A percentile compares a stretch with the other conserved stretches of the same genome.
These are phyloP conservation scores for Cetonia aurata DNA, from an alignment of 2,888 invertebrate species.

Conservation along the genomic window DNA sequence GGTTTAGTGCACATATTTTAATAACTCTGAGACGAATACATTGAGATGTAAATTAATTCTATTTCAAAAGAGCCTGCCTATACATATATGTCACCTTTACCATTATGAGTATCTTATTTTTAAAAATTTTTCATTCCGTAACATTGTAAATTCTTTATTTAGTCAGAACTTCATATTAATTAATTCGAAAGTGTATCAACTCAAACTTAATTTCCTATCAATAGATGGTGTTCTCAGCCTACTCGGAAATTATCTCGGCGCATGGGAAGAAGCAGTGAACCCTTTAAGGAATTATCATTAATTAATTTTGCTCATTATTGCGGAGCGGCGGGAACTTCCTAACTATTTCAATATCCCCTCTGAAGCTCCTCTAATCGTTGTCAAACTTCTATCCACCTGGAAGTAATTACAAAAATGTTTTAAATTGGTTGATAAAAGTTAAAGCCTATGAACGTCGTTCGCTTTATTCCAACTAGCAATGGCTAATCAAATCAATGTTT, in stretches of 20 bases:
- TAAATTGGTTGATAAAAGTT: conserved; percentile 30
- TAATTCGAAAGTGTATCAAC: no score
- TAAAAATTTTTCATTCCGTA: no score
- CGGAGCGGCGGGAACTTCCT: conserved; percentile 18
- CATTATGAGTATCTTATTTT: no score
- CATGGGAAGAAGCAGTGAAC: neutral
- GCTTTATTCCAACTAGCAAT: neutral
- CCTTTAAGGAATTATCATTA: conserved; percentile 33
- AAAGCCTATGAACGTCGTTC: conserved; percentile 4
- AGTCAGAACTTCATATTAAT: no score
- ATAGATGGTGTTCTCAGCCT: neutral
- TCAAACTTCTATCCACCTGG: conserved; percentile 29
- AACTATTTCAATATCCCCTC: conserved; percentile 38
- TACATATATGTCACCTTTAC: no score
- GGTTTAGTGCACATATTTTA: no score
- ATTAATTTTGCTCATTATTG: conserved; percentile 34
- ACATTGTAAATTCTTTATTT: no score
- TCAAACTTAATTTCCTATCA: no score
- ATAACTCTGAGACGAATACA: no score
- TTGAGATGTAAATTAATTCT: no score
- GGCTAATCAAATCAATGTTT: no score
- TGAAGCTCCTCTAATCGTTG: conserved; percentile 6
- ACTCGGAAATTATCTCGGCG: neutral
- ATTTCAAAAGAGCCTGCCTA: no score
- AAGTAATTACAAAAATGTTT: conserved; percentile 38